Evolutionary conservation across 1,140 invertebrate species (phyloP).

Genomic region (Bombus confusus): DNA sequence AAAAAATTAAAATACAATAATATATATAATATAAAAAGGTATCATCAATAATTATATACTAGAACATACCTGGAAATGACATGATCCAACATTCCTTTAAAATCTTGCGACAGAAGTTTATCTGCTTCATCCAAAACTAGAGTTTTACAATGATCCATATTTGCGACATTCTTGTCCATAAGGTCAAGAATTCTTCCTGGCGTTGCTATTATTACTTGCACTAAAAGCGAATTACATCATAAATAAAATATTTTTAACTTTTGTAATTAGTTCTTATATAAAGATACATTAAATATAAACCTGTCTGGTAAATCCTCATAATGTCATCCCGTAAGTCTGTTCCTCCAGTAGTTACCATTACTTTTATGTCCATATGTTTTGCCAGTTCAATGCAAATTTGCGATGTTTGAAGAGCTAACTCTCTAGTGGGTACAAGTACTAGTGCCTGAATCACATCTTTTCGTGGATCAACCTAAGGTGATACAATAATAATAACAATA

Average conservation of each 20-base stretch:
- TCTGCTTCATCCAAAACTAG: slow-evolving; percentile 99
- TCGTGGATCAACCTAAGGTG: slow-evolving; percentile 90
- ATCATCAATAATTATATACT: neutral
- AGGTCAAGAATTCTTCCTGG: slow-evolving; percentile 99
- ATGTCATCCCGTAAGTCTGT: slow-evolving; percentile 99
- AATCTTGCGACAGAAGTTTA: slow-evolving; percentile 99
- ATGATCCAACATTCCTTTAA: slow-evolving; percentile 99
- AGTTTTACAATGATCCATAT: slow-evolving; percentile 97
- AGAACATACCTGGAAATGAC: slow-evolving; percentile 90
- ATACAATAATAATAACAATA: neutral
- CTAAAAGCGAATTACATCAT: slow-evolving; percentile 83
- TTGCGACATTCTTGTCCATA: slow-evolving; percentile 99
- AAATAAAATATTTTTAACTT: slow-evolving; percentile 25
- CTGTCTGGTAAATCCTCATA: slow-evolving; percentile 99
- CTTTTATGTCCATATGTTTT: slow-evolving; percentile 97
- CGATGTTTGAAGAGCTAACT: slow-evolving; percentile 99
- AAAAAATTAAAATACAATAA: neutral
- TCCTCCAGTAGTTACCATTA: slow-evolving; percentile 99
- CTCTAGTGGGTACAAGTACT: slow-evolving; percentile 99
- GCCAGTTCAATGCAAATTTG: slow-evolving; percentile 99
- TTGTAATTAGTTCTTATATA: slow-evolving; percentile 11
- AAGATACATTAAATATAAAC: slow-evolving; percentile 77
- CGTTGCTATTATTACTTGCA: slow-evolving; percentile 99
- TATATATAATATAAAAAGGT: neutral
- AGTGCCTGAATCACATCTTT: slow-evolving; percentile 97